These are phyloP conservation scores for Heliothis subflexa DNA, from an alignment of 1,140 invertebrate species.

Conservation along the genomic window DNA sequence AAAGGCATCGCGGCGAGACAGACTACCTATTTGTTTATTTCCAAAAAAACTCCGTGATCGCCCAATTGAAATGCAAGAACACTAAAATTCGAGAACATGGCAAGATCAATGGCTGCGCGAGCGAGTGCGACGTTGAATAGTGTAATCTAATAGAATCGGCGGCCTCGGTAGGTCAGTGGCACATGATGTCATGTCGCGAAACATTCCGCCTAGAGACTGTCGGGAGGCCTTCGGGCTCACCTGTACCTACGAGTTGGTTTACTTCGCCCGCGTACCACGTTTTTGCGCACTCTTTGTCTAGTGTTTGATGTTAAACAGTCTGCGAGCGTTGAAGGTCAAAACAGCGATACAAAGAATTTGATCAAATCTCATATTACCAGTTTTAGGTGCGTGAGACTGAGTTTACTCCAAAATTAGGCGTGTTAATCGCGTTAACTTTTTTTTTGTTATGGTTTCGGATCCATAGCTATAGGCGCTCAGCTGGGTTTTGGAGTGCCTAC, in stretches of 20 bases:
- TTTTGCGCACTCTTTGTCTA: conserved; percentile 44
- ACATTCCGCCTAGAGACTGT: conserved; percentile 61
- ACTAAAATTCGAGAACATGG: conserved; percentile 39
- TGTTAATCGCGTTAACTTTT: conserved; percentile 15
- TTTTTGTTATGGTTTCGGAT: conserved; percentile 14
- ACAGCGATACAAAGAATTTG: conserved; percentile 43
- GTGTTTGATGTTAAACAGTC: conserved; percentile 48
- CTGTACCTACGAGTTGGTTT: conserved; percentile 36
- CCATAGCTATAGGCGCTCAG: not conserved
- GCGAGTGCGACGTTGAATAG: conserved; percentile 37
- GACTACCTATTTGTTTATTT: conserved; percentile 45
- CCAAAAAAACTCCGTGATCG: conserved; percentile 36
- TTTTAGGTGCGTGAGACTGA: conserved; percentile 14
- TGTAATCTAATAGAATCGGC: conserved; percentile 57
- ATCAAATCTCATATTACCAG: conserved; percentile 41
- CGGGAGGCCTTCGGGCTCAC: conserved; percentile 44
- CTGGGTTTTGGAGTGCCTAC: not conserved
- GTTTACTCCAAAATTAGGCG: conserved; percentile 24
- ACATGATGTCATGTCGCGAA: conserved; percentile 65
- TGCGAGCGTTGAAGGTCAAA: conserved; percentile 34
- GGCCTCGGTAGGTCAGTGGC: conserved; percentile 70
- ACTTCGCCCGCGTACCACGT: conserved; percentile 47
- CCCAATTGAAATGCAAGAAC: conserved; percentile 42
- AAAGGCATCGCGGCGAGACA: conserved; percentile 21
- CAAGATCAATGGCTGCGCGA: conserved; percentile 57